A percentile compares a stretch with the other conserved stretches of the same genome.
Evolutionary conservation across 2,888 invertebrate species (phyloP).

Genomic region (Lysandra bellargus): DNA sequence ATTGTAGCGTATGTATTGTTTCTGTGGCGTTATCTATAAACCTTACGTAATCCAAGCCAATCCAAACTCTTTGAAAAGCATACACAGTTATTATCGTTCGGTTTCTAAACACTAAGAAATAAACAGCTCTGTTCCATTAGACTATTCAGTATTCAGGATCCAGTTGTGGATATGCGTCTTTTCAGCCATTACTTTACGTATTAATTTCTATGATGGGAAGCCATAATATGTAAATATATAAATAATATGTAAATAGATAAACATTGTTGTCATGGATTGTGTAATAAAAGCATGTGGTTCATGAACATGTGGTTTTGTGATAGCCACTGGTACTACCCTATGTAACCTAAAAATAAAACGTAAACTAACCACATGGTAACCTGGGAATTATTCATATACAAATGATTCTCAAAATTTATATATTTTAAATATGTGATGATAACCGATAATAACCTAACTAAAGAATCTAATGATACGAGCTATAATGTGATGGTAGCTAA

Average conservation of each 20-base stretch:
- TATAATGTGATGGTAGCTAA: too few relatives aligned
- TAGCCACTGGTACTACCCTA: background rate
- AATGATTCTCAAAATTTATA: background rate
- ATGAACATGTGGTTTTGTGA: background rate
- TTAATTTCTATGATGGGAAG: background rate
- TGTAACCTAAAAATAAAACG: background rate
- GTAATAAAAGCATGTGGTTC: background rate
- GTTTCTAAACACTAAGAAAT: background rate
- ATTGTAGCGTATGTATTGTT: conserved; percentile 9
- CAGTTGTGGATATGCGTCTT: background rate
- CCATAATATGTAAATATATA: background rate
- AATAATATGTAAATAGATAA: background rate
- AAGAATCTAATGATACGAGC: too few relatives aligned
- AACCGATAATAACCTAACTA: too few relatives aligned
- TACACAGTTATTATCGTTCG: background rate
- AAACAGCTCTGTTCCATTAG: background rate
- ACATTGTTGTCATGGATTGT: background rate
- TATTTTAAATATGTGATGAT: too few relatives aligned
- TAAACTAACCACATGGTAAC: background rate
- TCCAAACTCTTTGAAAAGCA: background rate
- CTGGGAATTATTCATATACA: background rate
- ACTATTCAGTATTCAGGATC: background rate
- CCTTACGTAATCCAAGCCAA: conserved; percentile 24
- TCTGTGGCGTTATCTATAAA: conserved; percentile 19
- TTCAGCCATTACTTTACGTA: background rate